phyloP scores from a whole-genome alignment of 1,140 invertebrate species.

The Drusus annulatus region DNA sequence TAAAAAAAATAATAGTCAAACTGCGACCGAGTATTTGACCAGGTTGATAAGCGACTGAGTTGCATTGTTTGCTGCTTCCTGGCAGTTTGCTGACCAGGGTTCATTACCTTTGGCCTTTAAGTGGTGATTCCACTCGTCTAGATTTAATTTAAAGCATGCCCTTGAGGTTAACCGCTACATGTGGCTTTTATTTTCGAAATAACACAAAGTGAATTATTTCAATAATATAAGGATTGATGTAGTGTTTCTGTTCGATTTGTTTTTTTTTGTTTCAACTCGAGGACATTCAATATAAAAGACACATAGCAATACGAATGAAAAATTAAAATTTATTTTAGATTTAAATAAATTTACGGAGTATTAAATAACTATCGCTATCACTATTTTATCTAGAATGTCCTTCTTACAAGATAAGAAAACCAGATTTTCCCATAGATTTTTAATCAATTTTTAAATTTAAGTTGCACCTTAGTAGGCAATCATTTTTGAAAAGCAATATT shows the following conservation, averaged over 20 bases:
- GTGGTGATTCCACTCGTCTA: constrained; percentile 16
- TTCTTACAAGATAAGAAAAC: constrained; percentile 25
- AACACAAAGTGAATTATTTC: constrained; percentile 42
- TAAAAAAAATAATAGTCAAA: too few relatives aligned
- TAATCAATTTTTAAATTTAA: too few relatives aligned
- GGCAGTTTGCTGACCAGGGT: too few relatives aligned
- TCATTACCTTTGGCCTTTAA: not conserved
- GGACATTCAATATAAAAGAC: constrained; percentile 17
- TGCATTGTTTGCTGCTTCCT: too few relatives aligned
- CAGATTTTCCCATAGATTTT: constrained; percentile 2
- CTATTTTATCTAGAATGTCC: constrained; percentile 23
- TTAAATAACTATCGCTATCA: not conserved
- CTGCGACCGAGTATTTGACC: too few relatives aligned
- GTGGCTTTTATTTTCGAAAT: constrained; percentile 48
- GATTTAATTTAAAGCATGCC: constrained; percentile 35
- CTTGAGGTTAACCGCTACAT: constrained; percentile 43
- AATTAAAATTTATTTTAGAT: not conserved
- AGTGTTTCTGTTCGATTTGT: constrained; percentile 47
- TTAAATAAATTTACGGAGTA: not conserved
- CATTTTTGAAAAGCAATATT: too few relatives aligned
- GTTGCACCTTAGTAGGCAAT: too few relatives aligned
- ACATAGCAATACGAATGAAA: not conserved
- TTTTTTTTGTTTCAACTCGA: constrained; percentile 21
- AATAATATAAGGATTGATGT: constrained; percentile 42
- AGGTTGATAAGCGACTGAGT: too few relatives aligned